phyloP scores from a whole-genome alignment of 2,113 vertebrate genomes.

The Lonchura striata region DNA sequence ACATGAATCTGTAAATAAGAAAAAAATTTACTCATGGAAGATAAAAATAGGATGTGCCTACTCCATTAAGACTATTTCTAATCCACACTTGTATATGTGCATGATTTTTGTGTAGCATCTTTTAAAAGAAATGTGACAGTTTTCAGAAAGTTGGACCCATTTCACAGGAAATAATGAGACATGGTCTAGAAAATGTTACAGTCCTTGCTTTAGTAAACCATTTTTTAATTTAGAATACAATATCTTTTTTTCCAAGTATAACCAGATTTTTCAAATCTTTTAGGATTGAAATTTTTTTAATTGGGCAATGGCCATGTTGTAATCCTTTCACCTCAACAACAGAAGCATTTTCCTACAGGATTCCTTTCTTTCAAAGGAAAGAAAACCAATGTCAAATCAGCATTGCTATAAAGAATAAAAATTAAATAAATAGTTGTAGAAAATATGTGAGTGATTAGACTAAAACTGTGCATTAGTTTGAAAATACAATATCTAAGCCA shows the following conservation, averaged over 20 bases:
- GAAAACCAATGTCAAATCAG: not conserved
- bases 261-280: not conserved
- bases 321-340: not conserved
- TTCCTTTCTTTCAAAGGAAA: not conserved
- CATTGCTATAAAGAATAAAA: not conserved
- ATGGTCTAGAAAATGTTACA: not conserved
- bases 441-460: not conserved
- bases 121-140: not conserved
- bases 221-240: not conserved
- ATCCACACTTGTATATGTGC: accelerated
- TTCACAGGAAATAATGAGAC: not conserved
- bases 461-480: not conserved
- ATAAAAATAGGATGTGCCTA: not conserved
- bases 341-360: not conserved
- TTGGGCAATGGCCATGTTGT: not conserved
- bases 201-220: not conserved
- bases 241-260: not conserved
- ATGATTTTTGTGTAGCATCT: not conserved
- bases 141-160: not conserved
- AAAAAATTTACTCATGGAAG: not conserved
- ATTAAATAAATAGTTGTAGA: not conserved
- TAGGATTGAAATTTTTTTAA: not conserved
- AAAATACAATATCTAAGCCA: not conserved
- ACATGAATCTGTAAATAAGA: not conserved
- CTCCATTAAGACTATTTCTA: not conserved